phyloP scores from a whole-genome alignment of 2,113 vertebrate genomes.

The Engraulis encrasicolus region DNA sequence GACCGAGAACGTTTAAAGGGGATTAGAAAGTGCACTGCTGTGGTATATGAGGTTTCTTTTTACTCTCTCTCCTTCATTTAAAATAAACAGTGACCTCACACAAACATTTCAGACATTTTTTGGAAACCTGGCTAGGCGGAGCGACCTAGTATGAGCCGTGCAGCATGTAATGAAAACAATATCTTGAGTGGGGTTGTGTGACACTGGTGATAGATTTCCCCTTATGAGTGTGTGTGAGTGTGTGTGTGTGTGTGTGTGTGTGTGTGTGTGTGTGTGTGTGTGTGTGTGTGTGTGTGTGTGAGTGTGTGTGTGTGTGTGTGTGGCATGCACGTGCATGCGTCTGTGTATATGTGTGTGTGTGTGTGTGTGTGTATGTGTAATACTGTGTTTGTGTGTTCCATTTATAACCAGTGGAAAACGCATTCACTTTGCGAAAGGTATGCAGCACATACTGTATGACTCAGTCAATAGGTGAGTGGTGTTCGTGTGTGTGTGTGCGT shows the following conservation, averaged over 20 bases:
- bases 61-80: not conserved
- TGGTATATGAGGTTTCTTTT: too few species aligned
- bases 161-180: not conserved
- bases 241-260: not conserved
- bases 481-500: too few species aligned
- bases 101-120: conserved; percentile 22
- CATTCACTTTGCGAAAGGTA: not conserved
- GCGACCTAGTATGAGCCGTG: not conserved
- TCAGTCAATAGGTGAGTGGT: conserved; percentile 3
- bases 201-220: conserved; percentile 1
- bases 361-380: not conserved
- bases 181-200: not conserved
- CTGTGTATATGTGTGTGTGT: conserved; percentile 9
- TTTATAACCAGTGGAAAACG: conserved; percentile 1
- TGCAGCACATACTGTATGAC: not conserved
- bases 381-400: not conserved
- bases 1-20: not conserved
- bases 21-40: not conserved
- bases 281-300: not conserved
- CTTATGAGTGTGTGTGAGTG: not conserved
- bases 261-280: conserved; percentile 10
- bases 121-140: conserved; percentile 3
- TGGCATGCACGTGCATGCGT: too few species aligned
- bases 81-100: conserved; percentile 21
- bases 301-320: conserved; percentile 11